Conservation (phyloP, 2,888 invertebrate genomes). For the Odontothrips loti region DNA sequence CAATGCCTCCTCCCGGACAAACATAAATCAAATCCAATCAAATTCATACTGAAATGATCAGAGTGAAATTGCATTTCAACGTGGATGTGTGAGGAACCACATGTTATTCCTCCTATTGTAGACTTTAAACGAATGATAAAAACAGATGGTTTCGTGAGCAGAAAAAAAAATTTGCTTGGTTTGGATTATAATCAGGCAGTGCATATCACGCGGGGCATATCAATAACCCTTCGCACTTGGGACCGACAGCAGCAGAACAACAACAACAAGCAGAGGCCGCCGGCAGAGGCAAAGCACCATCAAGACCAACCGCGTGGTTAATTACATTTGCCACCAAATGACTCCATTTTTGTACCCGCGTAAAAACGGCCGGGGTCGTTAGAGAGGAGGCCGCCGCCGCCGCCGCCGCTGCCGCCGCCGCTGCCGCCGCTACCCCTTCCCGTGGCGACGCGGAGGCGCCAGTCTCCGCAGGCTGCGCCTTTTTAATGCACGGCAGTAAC, state of each 20-base stretch:
- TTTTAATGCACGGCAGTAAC: slow-evolving; percentile 5
- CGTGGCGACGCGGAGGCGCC: no score
- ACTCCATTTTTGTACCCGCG: slow-evolving; percentile 21
- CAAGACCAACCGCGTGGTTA: not conserved
- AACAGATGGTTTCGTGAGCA: no score
- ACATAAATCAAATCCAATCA: no score
- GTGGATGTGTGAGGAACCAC: no score
- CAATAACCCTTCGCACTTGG: not conserved
- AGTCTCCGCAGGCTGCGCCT: no score
- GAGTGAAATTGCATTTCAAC: no score
- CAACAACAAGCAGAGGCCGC: not conserved
- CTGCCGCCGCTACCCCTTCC: not conserved
- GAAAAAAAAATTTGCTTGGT: no score
- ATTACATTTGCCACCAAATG: slow-evolving; percentile 26
- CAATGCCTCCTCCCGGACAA: not conserved
- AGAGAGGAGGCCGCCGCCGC: not conserved
- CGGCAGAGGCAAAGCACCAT: not conserved
- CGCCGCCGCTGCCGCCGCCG: not conserved
- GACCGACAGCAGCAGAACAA: not conserved
- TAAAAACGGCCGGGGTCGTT: slow-evolving; percentile 17
- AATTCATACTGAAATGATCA: no score
- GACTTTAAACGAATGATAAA: no score
- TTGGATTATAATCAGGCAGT: no score
- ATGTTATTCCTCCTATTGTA: no score
- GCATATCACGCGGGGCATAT: not conserved